Conservation (phyloP, 2,113 vertebrate species). For the Pteruthius melanotis region DNA sequence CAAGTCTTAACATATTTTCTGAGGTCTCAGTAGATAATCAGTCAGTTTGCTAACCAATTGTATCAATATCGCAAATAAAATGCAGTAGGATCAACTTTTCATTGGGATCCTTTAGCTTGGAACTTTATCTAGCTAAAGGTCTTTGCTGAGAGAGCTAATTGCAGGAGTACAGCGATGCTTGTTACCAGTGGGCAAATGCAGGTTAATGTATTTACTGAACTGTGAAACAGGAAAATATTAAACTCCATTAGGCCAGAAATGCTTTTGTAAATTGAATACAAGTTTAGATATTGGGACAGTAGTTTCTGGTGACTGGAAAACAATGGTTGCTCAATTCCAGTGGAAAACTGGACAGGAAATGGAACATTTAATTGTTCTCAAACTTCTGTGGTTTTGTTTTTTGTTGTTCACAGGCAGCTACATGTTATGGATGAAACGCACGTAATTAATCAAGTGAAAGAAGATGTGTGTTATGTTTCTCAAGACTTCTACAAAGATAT, state of each 20-base stretch:
- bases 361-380: neutral
- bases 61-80: neutral
- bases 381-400: neutral
- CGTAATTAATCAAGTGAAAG: conserved; percentile 98
- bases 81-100: neutral
- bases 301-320: neutral
- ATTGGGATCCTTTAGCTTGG: neutral
- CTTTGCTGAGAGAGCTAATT: neutral
- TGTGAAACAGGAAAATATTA: neutral
- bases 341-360: neutral
- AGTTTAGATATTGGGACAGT: neutral
- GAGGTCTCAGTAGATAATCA: neutral
- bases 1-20: neutral
- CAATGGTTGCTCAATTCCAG: neutral
- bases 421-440: conserved; percentile 99
- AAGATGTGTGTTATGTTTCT: conserved; percentile 97
- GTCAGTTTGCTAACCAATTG: neutral
- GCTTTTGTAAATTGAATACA: neutral
- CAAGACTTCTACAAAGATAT: conserved; percentile 95
- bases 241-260: neutral
- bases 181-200: neutral
- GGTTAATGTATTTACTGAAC: neutral
- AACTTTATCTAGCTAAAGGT: neutral
- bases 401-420: conserved; percentile 80
- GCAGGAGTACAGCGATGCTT: neutral